Evolutionary conservation across 1,140 invertebrate species (phyloP).

Genomic region (Temnothorax nylanderi): DNA sequence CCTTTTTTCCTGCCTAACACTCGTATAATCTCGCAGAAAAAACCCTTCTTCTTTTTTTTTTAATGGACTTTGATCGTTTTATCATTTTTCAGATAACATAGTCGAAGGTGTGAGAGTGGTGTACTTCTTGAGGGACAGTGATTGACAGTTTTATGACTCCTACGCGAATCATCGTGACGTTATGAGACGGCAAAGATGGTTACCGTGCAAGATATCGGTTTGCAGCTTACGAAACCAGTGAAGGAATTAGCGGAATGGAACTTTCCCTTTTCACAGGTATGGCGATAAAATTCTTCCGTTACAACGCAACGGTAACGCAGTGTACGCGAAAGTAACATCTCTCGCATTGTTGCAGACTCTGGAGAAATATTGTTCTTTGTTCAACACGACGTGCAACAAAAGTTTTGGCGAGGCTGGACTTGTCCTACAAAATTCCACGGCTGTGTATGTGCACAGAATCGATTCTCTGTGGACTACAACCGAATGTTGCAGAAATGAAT

Average conservation of each 20-base stretch:
- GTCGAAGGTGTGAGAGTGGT: background rate
- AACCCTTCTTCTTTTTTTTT: background rate
- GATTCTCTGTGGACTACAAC: conserved; percentile 78
- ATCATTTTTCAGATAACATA: background rate
- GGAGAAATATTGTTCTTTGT: conserved; percentile 74
- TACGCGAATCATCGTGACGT: background rate
- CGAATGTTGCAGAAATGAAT: conserved; percentile 65
- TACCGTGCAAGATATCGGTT: conserved; percentile 75
- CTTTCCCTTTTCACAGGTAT: conserved; percentile 80
- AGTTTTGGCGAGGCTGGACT: conserved; percentile 81
- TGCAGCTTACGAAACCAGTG: conserved; percentile 78
- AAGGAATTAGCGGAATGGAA: conserved; percentile 81
- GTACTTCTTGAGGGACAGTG: background rate
- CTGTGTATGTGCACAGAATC: conserved; percentile 79
- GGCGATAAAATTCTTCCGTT: background rate
- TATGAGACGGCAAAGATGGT: conserved; percentile 68
- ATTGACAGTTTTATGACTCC: conserved; percentile 16
- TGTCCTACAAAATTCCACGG: conserved; percentile 81
- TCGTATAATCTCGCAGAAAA: background rate
- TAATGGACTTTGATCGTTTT: background rate
- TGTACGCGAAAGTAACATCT: background rate
- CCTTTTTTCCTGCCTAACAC: background rate
- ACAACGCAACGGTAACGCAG: background rate
- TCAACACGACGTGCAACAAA: conserved; percentile 71
- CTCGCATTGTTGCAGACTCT: conserved; percentile 74